Conservation (phyloP, 2,113 vertebrate genomes). For the Actenoides hombroni region DNA sequence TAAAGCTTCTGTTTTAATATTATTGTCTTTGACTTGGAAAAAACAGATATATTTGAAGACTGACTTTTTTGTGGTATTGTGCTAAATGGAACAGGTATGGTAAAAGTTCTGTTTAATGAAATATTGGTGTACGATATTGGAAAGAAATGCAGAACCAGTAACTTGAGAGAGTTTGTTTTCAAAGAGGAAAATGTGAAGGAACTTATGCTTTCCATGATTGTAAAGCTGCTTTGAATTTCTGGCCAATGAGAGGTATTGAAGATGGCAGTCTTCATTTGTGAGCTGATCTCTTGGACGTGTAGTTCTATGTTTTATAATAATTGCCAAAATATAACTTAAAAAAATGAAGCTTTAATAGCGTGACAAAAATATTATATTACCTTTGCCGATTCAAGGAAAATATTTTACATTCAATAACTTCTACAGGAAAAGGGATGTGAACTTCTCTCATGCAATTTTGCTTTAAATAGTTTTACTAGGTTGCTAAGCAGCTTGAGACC, state of each 20-base stretch:
- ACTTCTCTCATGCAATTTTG: accelerated
- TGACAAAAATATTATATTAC: background rate
- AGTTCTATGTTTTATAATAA: background rate
- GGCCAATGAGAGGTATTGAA: background rate
- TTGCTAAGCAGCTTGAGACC: background rate
- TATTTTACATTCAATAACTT: background rate
- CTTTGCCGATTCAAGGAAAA: background rate
- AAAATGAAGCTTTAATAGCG: background rate
- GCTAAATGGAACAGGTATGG: background rate
- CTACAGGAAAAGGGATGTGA: background rate
- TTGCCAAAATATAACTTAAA: background rate
- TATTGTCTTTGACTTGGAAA: background rate
- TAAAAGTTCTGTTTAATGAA: background rate
- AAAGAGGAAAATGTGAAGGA: background rate
- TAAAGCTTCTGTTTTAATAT: background rate
- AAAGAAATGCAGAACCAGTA: background rate
- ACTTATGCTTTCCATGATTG: background rate
- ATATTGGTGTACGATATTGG: background rate
- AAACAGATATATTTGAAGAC: background rate
- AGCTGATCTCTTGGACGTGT: background rate
- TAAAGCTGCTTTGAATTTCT: background rate
- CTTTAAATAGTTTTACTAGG: background rate
- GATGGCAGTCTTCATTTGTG: background rate
- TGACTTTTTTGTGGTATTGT: background rate
- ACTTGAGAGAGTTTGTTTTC: background rate